Base-by-base conservation (phyloP, 2,113 vertebrate genomes). In the Tachysurus fulvidraco region DNA sequence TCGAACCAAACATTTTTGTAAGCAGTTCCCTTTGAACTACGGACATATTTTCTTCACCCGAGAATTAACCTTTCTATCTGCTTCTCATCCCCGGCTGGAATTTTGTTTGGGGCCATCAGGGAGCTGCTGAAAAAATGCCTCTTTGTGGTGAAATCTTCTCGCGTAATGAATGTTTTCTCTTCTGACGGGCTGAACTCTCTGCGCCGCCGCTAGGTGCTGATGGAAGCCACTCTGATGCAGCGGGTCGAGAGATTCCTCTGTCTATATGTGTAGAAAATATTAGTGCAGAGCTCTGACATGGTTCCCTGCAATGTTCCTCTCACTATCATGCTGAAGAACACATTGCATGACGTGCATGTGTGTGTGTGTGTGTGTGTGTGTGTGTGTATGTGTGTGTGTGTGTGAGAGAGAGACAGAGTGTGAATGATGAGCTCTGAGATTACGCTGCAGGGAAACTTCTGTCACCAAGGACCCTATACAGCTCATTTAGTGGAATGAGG, bases 101-200 rank as follows among this genome's bases (percentile, higher is more conserved):
- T 91, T 83, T 89, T 87, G 83, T 89, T 92, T 92, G 89, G 90
- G 86, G 50, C 0, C 84, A 64, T 86, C 25, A 81, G 87, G 67
- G 79, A 64, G 4, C 85, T 91, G 93, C 91, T 95, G 94, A 94
- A 92, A 94, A 79, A 91, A 92, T 88, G 88, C 74, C 88, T 84
- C 84, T 55, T 21, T 62, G 9, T 64, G 89, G 89, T 91, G 92
- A 85, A 62, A 81, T 69, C 89, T 86, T 81, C 88, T 28, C 23
- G 60, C 57, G 88, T 93, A 92, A 93, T 93, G 93, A 92, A 93
- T 91, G 90, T 88, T 89, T 89, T 90, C 94, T 80, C 52, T 92
- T 95, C 93, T 93, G 86, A 50, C 93, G 79, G 88, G 54, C 21
- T 91, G 91, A 94, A 93, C 92, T 92, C 73, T 91, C 77, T 81